Base-by-base conservation (phyloP, 2,888 invertebrate species). In the Anthophora plumipes region DNA sequence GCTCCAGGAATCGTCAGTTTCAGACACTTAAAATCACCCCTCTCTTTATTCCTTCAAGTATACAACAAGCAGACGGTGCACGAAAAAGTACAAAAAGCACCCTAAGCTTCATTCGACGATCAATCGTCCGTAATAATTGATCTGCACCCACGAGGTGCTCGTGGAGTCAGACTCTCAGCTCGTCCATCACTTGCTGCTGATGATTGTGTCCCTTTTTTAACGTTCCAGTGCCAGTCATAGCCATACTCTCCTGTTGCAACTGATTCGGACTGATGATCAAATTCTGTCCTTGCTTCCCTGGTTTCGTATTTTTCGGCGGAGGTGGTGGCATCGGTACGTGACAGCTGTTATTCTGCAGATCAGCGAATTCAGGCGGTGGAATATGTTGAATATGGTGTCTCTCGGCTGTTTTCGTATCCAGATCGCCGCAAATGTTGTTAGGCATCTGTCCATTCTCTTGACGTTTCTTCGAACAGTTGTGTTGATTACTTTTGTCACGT, bases 371-470 rank as follows among this genome's bases (percentile, higher is more conserved):
- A 0, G 97, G 97, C 0, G 97, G 97, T 70, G 97, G 96, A 85
- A 96, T 94, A 90, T 97, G 97, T 91, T 97, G 97, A 88, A 96
- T 96, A 91, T 97, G 97, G 89, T 97, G 97, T 90, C 97, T 96
- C 75, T 96, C 95, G 80, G 96, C 96, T 0, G 96, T 96, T 9
- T 94, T 94, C 20, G 95, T 95, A 93, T 97, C 97, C 75, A 97
- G 93, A 88, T 97, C 97, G n/a, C 97, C 97, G 92, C 97, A 97
- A 83, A 97, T 97, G 90, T 97, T 97, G 91, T 97, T 97, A 9
- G 97, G 97, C 96, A 97, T 97, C 92, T 97, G 97, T 0, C 97
- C 97, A 89, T 97, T 97, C 91, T 97, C 97, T 82, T 96, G 97
- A 50, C 97, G 95, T 90, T 97, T 96, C 91, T 97, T 94, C 37